Evolutionary conservation across 2,797 vertebrate genomes (phyloP), one percentile per base, ranked within the genome.

Genomic region (Smutsia temminckii): DNA sequence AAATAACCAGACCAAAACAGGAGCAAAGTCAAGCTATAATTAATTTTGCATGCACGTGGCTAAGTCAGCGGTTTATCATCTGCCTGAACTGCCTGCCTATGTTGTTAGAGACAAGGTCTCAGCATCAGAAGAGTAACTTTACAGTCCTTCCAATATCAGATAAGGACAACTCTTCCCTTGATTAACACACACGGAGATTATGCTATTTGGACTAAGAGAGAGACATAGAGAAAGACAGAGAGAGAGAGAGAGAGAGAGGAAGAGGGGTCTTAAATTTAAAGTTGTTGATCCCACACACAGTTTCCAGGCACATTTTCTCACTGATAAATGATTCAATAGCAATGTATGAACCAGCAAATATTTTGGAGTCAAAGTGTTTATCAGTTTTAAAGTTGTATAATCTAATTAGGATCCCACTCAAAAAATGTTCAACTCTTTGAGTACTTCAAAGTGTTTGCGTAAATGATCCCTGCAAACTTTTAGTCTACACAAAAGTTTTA

Each of bases 1-100:
- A 49, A 93, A 71, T 5, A 10, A 90, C n/a, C 37, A 93, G 32
- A 55, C 46, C 34, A 46, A 96, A 95, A 86, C 32, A 49, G 37
- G 17, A 42, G 34, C 32, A 69, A 88, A 96, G 6, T 77, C 32
- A 40, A 85, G 59, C 6, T 86, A 17, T 59, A 74, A 74, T 88
- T 68, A 59, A 91, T 69, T 87, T 6, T 85, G 32, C 49, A n/a
- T 46, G 25, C 5, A 49, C 71, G 42, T 68, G 3, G 23, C 13
- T 80, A 57, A 77, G 20, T 68, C 75, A 81, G 55, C 21, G 57
- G 8, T 37, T 51, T 49, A 20, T 42, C 61, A 53, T n/a, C 25
- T 85, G 11, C 14, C 51, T 66, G 42, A 93, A 81, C 21, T 18
- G 25, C 37, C 77, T 66, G 75, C 34, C 25, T 37, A 32, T 9